Evolutionary conservation across 30 jellyfish, hydroid and myxozoan species (phyloP).

Genomic region (Pseudorhiza aurosa): DNA sequence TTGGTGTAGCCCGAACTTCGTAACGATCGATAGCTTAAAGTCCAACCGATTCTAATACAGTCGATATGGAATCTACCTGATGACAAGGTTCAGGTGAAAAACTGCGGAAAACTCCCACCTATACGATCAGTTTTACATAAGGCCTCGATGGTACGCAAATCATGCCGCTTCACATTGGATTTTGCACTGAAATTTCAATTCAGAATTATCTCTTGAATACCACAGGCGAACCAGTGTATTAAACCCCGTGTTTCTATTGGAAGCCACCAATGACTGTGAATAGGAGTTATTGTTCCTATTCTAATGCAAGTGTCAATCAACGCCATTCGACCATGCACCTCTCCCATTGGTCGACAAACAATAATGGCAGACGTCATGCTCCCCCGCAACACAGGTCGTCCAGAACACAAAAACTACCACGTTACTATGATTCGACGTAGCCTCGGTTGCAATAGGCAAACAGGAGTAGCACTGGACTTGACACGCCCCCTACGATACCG

Average conservation of each 20-base stretch:
- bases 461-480: too few species aligned
- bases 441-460: too few species aligned
- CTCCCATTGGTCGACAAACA: slow-evolving; percentile 30
- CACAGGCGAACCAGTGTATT: slow-evolving; percentile 55
- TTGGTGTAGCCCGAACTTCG: not conserved
- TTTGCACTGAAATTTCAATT: slow-evolving; percentile 63
- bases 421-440: too few species aligned
- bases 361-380: slow-evolving; percentile 18
- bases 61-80: not conserved
- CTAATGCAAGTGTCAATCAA: slow-evolving; percentile 78
- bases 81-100: slow-evolving; percentile 1
- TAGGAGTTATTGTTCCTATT: slow-evolving; percentile 39
- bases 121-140: slow-evolving; percentile 1
- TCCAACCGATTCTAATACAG: not conserved
- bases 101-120: slow-evolving; percentile 49
- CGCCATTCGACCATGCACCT: slow-evolving; percentile 56
- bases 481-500: too few species aligned
- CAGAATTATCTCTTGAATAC: slow-evolving; percentile 68
- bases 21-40: not conserved
- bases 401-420: too few species aligned
- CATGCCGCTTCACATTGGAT: slow-evolving; percentile 93
- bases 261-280: slow-evolving; percentile 36
- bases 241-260: slow-evolving; percentile 66
- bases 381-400: slow-evolving; percentile 42
- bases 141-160: slow-evolving; percentile 35